Base-by-base conservation (phyloP, 2,888 invertebrate species). In the Gisinianus flammeolus region DNA sequence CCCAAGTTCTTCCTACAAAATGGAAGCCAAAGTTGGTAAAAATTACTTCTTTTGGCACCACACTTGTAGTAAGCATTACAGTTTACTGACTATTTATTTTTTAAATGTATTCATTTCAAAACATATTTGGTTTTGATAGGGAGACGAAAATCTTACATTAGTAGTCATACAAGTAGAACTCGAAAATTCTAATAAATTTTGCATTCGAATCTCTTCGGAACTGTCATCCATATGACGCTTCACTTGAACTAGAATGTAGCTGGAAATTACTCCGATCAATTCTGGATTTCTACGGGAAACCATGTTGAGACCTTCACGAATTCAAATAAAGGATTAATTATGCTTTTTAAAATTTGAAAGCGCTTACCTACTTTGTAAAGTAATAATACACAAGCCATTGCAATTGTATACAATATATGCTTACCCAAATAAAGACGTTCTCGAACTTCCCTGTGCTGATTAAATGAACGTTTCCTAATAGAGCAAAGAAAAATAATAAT, bases 401-500 rank as follows among this genome's bases (percentile, higher is more conserved):
- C n/a, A n/a, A n/a, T n/a, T n/a, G n/a, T n/a, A n/a, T n/a, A n/a
- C n/a, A n/a, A n/a, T n/a, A n/a, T 58, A 62, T 24, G 6, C 33
- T 56, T 76, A 84, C 84, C 84, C 12, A 82, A 74, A 58, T 83
- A 84, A 19, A 84, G 58, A 54, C 81, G 79, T 58, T 83, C 77
- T 52, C 81, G 74, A 19, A 84, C 81, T 81, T 84, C 82, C 35
- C 77, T 76, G 24, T 82, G 81, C 30, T 81, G 78, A 56, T 67
- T 79, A 24, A 84, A 84, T 58, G 81, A 84, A 19, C 83, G 78
- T 56, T 79, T 81, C n/a, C n/a, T n/a, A n/a, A n/a, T n/a, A n/a
- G n/a, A n/a, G n/a, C n/a, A n/a, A n/a, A n/a, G n/a, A n/a, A n/a
- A n/a, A n/a, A n/a, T n/a, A n/a, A n/a, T n/a, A n/a, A n/a, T n/a